Evolutionary conservation across 2,113 vertebrate species (phyloP).

Genomic region (Proterorhinus semilunaris): DNA sequence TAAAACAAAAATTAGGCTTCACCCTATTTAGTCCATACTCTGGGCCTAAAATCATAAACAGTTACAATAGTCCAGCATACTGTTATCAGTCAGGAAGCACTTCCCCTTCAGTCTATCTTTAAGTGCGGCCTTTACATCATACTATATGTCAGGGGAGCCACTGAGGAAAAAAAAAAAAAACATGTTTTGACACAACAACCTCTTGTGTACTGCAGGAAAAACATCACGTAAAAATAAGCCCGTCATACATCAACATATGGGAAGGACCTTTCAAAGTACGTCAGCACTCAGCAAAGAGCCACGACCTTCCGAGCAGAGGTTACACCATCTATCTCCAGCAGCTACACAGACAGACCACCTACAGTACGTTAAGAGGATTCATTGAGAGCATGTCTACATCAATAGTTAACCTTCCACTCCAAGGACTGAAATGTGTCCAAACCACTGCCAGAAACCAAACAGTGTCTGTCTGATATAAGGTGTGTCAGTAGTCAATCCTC

Average conservation of each 20-base stretch:
- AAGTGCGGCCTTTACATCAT: conserved; percentile 52
- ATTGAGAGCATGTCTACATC: conserved; percentile 7
- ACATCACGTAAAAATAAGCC: conserved; percentile 66
- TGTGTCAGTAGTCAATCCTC: neutral
- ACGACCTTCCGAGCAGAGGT: conserved; percentile 57
- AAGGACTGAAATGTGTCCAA: neutral
- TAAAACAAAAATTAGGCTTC: no score
- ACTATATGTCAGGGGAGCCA: conserved; percentile 35
- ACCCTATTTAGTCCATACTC: no score
- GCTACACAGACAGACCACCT: conserved; percentile 21
- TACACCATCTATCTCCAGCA: conserved; percentile 49
- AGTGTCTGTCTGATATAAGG: neutral
- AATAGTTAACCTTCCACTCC: neutral
- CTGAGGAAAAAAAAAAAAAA: conserved; percentile 24
- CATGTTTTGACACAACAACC: conserved; percentile 46
- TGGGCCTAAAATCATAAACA: no score
- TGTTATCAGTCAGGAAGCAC: neutral
- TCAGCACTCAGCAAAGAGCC: conserved; percentile 50
- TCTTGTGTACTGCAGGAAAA: conserved; percentile 32
- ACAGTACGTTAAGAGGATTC: conserved; percentile 17
- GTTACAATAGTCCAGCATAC: no score
- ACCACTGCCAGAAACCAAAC: neutral
- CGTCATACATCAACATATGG: conserved; percentile 59
- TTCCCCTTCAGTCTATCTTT: conserved; percentile 16
- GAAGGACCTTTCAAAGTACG: conserved; percentile 57